Base-by-base conservation (phyloP, 2,888 invertebrate species). In the Orthonevra nobilis region DNA sequence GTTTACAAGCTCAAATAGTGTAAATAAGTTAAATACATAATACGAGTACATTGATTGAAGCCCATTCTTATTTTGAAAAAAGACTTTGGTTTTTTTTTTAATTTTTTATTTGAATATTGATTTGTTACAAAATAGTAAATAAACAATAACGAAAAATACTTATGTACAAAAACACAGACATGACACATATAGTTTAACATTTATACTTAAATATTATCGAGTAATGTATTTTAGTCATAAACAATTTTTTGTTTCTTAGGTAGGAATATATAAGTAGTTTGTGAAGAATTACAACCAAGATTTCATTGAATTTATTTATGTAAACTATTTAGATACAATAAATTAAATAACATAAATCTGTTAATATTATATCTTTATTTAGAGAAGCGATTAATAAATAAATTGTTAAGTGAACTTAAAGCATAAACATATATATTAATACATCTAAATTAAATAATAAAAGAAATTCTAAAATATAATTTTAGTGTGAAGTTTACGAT, bases 131-230 rank as follows among this genome's bases (percentile, higher is more conserved):
- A 70, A 73, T 64, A 52, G 44, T 15, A 79, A 79, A 42, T 38
- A 48, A 77, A 23, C 5, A 2, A 40, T 40, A 77, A 79, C 73
- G 56, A n/a, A 36, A 73, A 66, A 68, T 32, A 48, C 61, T 48
- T 79, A 79, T 79, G 54, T 73, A 79, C 73, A 79, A 68, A 69
- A 79, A 61, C 44, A 73, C 66, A 73, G 54, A 61, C 42, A 38
- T 61, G 12, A 56, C 52, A 66, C 32, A 46, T 64, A 58, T 15
- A 23, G 23, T 58, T 66, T 23, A 68, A 73, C 79, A 79, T 56
- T 66, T 48, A 61, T 42, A 32, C 30, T 70, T 64, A 54, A 10
- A 23, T 48, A 50, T 5, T 32, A 56, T 34, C 23, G n/a, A 15
- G 50, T 46, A 26, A 40, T 38, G 28, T 52, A 6, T 15, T 66